Percentiles rank a stretch among this genome's conserved stretches.
Evolutionary conservation across 2,797 vertebrate genomes (phyloP).

Genomic region (Heliangelus exortis): DNA sequence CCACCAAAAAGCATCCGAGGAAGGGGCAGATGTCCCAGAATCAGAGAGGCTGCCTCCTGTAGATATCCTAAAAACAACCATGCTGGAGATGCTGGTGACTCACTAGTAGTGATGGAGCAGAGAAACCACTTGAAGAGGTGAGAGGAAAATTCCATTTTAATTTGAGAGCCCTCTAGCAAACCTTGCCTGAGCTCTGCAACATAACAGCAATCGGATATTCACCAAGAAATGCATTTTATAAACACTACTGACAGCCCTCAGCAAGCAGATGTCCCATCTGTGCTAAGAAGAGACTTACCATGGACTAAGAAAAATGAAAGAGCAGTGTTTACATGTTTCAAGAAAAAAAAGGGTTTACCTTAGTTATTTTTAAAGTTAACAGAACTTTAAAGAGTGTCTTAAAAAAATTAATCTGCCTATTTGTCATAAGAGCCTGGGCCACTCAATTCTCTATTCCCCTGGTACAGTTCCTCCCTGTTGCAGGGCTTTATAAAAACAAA

Average conservation of each 20-base stretch:
- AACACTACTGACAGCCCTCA: background rate
- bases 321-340: accelerated
- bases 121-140: slow-evolving; percentile 43
- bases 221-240: background rate
- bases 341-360: background rate
- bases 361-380: background rate
- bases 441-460: background rate
- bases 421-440: background rate
- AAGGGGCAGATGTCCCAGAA: slow-evolving; percentile 26
- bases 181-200: background rate
- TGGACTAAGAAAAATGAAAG: background rate
- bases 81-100: slow-evolving; percentile 39
- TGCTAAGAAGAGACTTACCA: background rate
- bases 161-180: slow-evolving; percentile 42
- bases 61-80: slow-evolving; percentile 25
- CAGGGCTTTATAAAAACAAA: slow-evolving; percentile 35
- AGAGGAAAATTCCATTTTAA: slow-evolving; percentile 62
- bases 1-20: slow-evolving; percentile 2
- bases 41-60: background rate
- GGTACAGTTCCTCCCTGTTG: background rate
- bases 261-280: background rate
- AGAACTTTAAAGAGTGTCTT: background rate
- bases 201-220: background rate
- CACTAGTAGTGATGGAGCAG: background rate
- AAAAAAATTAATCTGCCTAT: background rate